Evolutionary conservation across 2,113 vertebrate genomes (phyloP), one percentile per base, ranked within the genome.

Genomic region (Sebastes fasciatus): DNA sequence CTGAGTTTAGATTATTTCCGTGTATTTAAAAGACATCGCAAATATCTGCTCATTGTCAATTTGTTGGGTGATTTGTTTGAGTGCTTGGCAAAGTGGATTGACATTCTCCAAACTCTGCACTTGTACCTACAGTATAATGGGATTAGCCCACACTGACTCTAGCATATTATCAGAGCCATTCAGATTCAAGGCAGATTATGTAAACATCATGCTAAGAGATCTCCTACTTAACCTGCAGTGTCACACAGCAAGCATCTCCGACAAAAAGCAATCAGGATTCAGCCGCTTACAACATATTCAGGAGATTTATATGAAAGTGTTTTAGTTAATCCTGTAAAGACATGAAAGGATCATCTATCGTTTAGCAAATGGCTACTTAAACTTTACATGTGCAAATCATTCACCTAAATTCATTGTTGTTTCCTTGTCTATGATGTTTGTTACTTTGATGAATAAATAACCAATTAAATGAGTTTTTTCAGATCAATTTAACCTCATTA

Each of bases 101-200:
- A 74, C 84, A 88, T 90, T 88, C 64, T 83, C 77, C 64, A 77
- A 88, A 69, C 65, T 64, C 42, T 70, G 21, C 70, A 65, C 74
- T 88, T 26, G 64, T 67, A 72, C 64, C 45, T 79, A 34, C 34
- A 34, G 34, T 4, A 34, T 79, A 79, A 54, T 72, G 76, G 54
- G 51, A 84, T 89, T 86, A 80, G 76, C 75, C 66, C 71, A 49
- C 54, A 11, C 43, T 40, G 60, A 4, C 70, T 78, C 55, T 58
- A 55, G 61, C 19, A 48, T 21, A 10, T 58, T 46, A 19, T 74
- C 13, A 71, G 26, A 67, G 6, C 8, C 13, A 23, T 61, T 80
- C 13, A 86, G 63, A 87, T 81, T 87, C 21, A 46, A 69, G 57
- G 72, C 12, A 82, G 73, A 92, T 87, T 79, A 89, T 72, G 75